Evolutionary conservation across 53 echinoderm and acorn worm species (phyloP).

Genomic region (Patiria pectinifera): DNA sequence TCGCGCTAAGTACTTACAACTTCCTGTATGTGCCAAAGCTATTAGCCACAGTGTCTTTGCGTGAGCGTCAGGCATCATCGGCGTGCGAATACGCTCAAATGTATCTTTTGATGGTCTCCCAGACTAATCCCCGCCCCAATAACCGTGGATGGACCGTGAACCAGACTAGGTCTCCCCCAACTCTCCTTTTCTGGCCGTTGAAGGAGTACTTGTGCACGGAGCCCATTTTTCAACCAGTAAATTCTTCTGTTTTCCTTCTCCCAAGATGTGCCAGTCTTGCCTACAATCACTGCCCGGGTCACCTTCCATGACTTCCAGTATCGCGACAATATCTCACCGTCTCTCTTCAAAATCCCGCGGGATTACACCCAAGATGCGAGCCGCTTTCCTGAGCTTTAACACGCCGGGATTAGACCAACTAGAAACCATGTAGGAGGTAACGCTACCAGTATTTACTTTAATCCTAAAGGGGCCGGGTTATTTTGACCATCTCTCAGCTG

Average conservation of each 20-base stretch:
- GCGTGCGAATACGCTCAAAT: too few species aligned
- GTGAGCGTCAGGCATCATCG: too few species aligned
- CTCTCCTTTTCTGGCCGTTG: too few species aligned
- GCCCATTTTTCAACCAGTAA: neutral
- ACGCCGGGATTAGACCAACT: neutral
- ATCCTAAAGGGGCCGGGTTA: too few species aligned
- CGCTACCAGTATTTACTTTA: neutral
- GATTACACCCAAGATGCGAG: constrained; percentile 80
- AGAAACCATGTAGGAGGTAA: neutral
- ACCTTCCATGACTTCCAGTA: constrained; percentile 99
- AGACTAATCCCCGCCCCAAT: too few species aligned
- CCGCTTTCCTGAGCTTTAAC: constrained; percentile 86
- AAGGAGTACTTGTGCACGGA: neutral
- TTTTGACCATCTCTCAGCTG: too few species aligned
- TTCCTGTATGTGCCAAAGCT: too few species aligned
- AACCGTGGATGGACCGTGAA: too few species aligned
- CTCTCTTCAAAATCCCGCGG: constrained; percentile 88
- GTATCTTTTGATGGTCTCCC: too few species aligned
- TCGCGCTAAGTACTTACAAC: too few species aligned
- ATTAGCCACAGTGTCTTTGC: too few species aligned
- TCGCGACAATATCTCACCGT: constrained; percentile 81
- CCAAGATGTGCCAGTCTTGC: constrained; percentile 91
- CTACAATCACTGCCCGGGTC: constrained; percentile 91
- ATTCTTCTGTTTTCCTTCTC: neutral
- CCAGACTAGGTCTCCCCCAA: too few species aligned